Percentiles rank a stretch among this genome's conserved stretches.
Conservation (phyloP, 2,113 vertebrate genomes). For the Labrus mixtus region DNA sequence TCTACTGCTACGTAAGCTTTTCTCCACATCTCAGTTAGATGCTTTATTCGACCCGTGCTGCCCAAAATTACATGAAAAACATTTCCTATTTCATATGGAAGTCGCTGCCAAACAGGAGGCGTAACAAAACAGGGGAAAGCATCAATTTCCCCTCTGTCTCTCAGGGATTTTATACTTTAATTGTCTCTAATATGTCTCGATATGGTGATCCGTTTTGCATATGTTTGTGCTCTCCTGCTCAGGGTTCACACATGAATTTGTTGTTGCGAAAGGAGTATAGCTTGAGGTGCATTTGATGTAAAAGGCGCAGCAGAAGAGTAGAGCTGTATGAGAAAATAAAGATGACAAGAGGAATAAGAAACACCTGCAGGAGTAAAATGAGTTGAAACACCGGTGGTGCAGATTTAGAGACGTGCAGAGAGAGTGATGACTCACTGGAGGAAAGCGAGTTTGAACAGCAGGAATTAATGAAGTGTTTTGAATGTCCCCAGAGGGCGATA, state of each 20-base stretch:
- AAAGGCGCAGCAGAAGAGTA: not conserved
- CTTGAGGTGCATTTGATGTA: too few species aligned
- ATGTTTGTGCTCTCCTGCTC: not conserved
- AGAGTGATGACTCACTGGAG: conserved; percentile 11
- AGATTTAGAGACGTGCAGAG: not conserved
- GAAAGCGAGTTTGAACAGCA: not conserved
- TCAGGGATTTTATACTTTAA: conserved; percentile 26
- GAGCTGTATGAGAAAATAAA: not conserved
- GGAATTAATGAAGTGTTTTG: not conserved
- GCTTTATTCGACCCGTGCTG: conserved; percentile 24
- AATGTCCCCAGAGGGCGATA: not conserved
- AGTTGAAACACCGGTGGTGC: not conserved
- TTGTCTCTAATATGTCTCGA: conserved; percentile 22
- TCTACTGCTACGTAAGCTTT: not conserved
- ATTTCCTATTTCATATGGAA: conserved; percentile 27
- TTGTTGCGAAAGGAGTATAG: not conserved
- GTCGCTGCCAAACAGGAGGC: conserved; percentile 40
- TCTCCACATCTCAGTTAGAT: conserved; percentile 10
- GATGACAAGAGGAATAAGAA: not conserved
- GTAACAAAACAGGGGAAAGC: not conserved
- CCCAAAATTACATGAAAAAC: conserved; percentile 48
- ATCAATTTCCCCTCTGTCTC: conserved; percentile 28
- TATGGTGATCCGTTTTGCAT: not conserved
- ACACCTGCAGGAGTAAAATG: not conserved
- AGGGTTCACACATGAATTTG: not conserved